Evolutionary conservation across 2,888 invertebrate species (phyloP).

Genomic region (Polydrusus tereticollis): DNA sequence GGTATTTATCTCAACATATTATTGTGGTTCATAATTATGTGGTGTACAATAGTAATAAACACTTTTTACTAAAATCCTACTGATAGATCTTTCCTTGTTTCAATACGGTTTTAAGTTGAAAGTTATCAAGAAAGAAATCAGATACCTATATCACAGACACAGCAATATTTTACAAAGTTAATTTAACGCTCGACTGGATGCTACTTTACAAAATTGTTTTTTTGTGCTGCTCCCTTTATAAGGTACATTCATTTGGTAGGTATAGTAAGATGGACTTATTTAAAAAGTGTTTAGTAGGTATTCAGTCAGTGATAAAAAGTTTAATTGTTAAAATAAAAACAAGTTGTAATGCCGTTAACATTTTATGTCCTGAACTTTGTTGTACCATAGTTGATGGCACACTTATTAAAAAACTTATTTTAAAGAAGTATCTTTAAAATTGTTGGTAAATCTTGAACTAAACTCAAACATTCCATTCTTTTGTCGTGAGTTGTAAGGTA

Average conservation of each 20-base stretch:
- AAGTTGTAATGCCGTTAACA: not conserved
- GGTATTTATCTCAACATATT: not conserved
- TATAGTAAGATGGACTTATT: constrained; percentile 27
- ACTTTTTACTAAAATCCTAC: constrained; percentile 16
- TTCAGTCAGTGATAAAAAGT: not conserved
- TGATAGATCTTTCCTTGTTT: constrained; percentile 28
- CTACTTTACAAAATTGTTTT: constrained; percentile 58
- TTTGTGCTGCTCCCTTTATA: constrained; percentile 51
- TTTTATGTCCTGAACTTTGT: too few species aligned
- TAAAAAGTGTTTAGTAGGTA: constrained; percentile 13
- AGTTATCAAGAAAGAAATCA: constrained; percentile 47
- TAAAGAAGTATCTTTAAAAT: too few species aligned
- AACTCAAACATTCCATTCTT: too few species aligned
- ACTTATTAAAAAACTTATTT: too few species aligned
- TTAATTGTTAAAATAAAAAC: not conserved
- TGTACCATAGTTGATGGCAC: too few species aligned
- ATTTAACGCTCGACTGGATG: constrained; percentile 63
- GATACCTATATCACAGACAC: constrained; percentile 54
- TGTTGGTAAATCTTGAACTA: too few species aligned
- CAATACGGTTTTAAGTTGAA: constrained; percentile 30
- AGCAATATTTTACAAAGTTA: constrained; percentile 63
- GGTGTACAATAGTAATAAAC: not conserved
- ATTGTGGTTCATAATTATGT: not conserved
- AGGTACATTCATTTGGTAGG: constrained; percentile 38
- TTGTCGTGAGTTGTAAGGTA: too few species aligned